Conservation (phyloP, 1,140 invertebrate genomes). For the Ptiloglossa arizonensis region DNA sequence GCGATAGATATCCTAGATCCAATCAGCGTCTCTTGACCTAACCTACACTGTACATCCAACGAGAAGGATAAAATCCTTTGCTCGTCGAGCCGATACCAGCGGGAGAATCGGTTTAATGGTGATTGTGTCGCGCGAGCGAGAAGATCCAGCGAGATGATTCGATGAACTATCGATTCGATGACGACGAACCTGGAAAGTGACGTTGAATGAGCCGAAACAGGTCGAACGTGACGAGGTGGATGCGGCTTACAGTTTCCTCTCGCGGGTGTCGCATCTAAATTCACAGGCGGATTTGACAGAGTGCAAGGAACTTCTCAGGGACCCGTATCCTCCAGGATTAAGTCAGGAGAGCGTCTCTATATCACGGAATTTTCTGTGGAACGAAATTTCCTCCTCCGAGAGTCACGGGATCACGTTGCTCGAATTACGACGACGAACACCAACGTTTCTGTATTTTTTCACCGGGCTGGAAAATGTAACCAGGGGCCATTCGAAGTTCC, state of each 20-base stretch:
- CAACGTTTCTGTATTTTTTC: no score
- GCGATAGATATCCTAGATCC: neutral
- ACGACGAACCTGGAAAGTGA: neutral
- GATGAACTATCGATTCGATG: neutral
- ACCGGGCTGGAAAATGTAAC: neutral
- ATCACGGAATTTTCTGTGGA: constrained; percentile 13
- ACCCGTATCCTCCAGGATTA: constrained; percentile 33
- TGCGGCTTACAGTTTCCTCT: constrained; percentile 9
- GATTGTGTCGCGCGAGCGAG: constrained; percentile 3
- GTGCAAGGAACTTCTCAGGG: constrained; percentile 3
- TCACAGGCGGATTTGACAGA: constrained; percentile 38
- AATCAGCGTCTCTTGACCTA: neutral
- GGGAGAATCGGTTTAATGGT: neutral
- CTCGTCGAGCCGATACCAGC: neutral
- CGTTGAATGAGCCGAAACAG: constrained; percentile 3
- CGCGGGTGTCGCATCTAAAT: constrained; percentile 34
- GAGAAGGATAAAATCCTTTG: no score
- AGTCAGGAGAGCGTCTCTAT: neutral
- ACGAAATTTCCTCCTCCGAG: neutral
- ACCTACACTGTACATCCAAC: no score
- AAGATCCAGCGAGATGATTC: constrained; percentile 20
- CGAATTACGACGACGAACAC: neutral
- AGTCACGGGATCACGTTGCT: neutral
- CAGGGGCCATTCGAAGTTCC: neutral
- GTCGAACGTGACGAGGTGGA: constrained; percentile 14